Conservation (phyloP, 2,113 vertebrate species). For the Megaceryle torquata region DNA sequence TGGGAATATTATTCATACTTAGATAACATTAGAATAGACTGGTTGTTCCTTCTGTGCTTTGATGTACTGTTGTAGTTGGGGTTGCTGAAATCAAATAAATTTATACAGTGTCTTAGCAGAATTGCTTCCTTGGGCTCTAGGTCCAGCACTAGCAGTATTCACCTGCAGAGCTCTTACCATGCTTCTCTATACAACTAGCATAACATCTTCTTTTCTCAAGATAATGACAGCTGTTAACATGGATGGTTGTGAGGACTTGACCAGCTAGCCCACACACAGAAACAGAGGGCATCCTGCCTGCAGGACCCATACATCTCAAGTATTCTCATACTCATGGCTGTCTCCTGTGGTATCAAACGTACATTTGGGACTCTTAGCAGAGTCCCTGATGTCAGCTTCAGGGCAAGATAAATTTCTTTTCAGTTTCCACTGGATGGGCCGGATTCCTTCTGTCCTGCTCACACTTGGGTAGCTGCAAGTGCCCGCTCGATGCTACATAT, state of each 20-base stretch:
- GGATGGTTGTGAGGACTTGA: neutral
- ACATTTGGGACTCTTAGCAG: neutral
- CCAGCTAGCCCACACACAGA: neutral
- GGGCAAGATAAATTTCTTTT: neutral
- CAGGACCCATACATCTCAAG: rapidly evolving
- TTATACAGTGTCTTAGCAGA: neutral
- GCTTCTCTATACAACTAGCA: rapidly evolving
- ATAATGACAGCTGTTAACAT: neutral
- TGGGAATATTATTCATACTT: neutral
- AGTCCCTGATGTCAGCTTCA: neutral
- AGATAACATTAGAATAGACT: neutral
- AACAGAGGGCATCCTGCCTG: neutral
- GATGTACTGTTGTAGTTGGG: neutral
- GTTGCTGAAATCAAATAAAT: neutral
- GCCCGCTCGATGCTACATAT: rapidly evolving
- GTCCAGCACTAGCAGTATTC: too few relatives aligned
- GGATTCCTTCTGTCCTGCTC: neutral
- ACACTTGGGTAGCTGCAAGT: neutral
- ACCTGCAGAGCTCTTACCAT: neutral
- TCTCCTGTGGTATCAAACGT: rapidly evolving
- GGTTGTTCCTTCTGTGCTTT: neutral
- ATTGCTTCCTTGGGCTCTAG: neutral
- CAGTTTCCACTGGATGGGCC: neutral
- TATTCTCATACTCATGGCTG: neutral
- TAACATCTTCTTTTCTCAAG: neutral